Conservation (phyloP, 2,888 invertebrate genomes). For the Lacanobia wlatinum region DNA sequence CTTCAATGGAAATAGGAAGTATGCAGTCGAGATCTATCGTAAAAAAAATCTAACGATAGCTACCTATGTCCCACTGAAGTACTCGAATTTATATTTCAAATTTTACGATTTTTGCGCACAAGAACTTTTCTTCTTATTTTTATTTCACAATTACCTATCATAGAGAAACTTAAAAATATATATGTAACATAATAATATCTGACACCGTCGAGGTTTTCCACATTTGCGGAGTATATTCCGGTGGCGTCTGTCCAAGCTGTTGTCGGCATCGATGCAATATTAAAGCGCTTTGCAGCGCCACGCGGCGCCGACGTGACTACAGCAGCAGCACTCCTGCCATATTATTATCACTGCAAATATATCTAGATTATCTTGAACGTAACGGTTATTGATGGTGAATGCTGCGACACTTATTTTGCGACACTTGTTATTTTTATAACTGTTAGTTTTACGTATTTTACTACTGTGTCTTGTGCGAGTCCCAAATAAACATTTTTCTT, state of each 20-base stretch:
- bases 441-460: no score
- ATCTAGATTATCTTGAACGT: slow-evolving; percentile 45
- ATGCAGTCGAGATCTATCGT: no score
- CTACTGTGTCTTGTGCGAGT: no score
- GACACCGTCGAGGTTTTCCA: slow-evolving; percentile 28
- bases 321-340: slow-evolving; percentile 37
- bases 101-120: background rate
- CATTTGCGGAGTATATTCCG: slow-evolving; percentile 49
- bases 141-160: background rate
- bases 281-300: slow-evolving; percentile 59
- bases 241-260: slow-evolving; percentile 51
- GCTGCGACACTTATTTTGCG: slow-evolving; percentile 38
- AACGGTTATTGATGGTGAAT: slow-evolving; percentile 49
- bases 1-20: background rate
- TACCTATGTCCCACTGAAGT: no score
- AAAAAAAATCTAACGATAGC: no score
- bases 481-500: no score
- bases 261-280: slow-evolving; percentile 61
- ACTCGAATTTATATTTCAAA: no score
- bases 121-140: background rate
- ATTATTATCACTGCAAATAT: slow-evolving; percentile 51
- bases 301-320: slow-evolving; percentile 56
- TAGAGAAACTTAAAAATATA: background rate
- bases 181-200: slow-evolving; percentile 30
- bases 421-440: no score